phyloP scores from a whole-genome alignment of 2,113 vertebrate species.

The Ia io region DNA sequence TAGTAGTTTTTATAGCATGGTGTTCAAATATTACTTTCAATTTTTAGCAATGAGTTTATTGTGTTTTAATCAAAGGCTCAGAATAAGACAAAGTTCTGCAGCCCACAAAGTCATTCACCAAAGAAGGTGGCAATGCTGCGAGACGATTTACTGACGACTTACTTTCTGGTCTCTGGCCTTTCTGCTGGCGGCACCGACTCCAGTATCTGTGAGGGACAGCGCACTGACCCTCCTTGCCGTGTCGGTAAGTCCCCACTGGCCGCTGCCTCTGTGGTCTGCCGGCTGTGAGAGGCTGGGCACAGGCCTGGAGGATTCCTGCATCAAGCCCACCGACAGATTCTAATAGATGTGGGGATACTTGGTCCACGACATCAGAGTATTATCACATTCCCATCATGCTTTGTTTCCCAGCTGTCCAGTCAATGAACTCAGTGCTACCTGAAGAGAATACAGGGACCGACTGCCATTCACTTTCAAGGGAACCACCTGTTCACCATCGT shows the following conservation, averaged over 20 bases:
- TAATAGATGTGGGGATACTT: not conserved
- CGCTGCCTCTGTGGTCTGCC: accelerated
- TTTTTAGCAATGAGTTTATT: not conserved
- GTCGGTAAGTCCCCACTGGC: accelerated
- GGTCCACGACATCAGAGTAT: not conserved
- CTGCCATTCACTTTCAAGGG: not conserved
- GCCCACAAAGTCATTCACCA: not conserved
- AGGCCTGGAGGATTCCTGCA: not conserved
- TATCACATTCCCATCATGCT: not conserved
- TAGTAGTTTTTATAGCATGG: not conserved
- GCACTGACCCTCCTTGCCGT: not conserved
- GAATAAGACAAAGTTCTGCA: not conserved
- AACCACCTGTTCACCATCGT: not conserved
- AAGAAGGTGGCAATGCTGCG: not conserved
- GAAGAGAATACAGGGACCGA: accelerated
- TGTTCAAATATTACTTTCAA: not conserved
- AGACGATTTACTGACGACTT: not conserved
- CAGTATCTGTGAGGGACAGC: not conserved
- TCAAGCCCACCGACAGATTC: accelerated
- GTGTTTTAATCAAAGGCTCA: not conserved
- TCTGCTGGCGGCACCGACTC: not conserved
- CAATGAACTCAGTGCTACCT: not conserved
- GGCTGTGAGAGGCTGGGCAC: not conserved
- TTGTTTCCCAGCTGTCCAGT: not conserved
- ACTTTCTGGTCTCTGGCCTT: not conserved